Evolutionary conservation across 1,140 invertebrate genomes (phyloP).

Genomic region (Batillaria attramentaria): DNA sequence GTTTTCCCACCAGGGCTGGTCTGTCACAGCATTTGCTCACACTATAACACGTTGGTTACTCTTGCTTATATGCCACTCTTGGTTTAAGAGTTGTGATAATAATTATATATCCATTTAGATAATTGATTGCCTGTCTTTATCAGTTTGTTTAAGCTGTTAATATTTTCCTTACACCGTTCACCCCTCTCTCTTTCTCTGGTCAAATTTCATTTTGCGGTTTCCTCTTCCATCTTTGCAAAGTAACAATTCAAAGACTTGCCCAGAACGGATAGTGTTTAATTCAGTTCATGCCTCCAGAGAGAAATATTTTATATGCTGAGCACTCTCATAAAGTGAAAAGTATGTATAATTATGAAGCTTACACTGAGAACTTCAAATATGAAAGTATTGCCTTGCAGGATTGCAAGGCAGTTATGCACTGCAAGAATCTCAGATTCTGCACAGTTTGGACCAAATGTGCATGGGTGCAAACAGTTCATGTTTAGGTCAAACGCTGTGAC

Average conservation of each 20-base stretch:
- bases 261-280: neutral
- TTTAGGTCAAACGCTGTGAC: neutral
- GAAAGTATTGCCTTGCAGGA: neutral
- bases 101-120: no score
- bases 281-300: neutral
- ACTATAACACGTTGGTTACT: no score
- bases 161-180: neutral
- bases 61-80: no score
- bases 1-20: no score
- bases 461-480: neutral
- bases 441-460: neutral
- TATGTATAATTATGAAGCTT: neutral
- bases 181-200: neutral
- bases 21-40: no score
- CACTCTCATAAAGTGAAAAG: neutral
- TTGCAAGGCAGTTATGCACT: neutral
- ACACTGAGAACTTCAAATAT: neutral
- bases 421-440: neutral
- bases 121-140: neutral
- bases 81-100: no score
- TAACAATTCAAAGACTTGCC: neutral
- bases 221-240: neutral
- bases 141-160: neutral
- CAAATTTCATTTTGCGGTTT: neutral
- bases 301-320: neutral